Percentiles rank a stretch among this genome's conserved stretches.
These are phyloP conservation scores for Tricholauxania praeusta DNA, from an alignment of 2,888 invertebrate genomes.

Conservation along the genomic window DNA sequence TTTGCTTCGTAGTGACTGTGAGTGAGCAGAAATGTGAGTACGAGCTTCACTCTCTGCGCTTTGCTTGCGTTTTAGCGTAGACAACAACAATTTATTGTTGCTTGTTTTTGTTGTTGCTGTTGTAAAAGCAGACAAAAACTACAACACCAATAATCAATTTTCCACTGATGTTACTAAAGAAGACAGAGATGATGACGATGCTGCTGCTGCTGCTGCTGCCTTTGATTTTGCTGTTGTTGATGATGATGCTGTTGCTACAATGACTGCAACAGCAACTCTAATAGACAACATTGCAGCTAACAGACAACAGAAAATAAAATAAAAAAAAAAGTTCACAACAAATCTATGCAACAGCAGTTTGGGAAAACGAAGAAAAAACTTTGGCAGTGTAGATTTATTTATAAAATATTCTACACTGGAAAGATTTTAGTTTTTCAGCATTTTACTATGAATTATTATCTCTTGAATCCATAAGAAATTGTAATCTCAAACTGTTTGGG, in stretches of 20 bases:
- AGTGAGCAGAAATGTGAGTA: neutral
- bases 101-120: no score
- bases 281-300: slow-evolving; percentile 6
- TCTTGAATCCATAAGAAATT: no score
- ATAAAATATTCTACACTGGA: no score
- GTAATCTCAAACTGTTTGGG: no score
- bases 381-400: no score
- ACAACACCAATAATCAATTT: slow-evolving; percentile 23
- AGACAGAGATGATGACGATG: neutral
- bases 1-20: neutral
- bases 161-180: slow-evolving; percentile 2
- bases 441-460: no score
- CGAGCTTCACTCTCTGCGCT: neutral
- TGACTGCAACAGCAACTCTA: slow-evolving; percentile 21
- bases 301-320: neutral
- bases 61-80: neutral
- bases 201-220: slow-evolving; percentile 12
- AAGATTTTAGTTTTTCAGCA: no score
- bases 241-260: slow-evolving; percentile 20
- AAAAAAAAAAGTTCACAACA: neutral
- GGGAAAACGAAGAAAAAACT: no score
- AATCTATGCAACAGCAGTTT: neutral
- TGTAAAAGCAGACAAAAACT: slow-evolving; percentile 7
- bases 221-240: slow-evolving; percentile 5
- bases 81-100: neutral